Percentiles rank a stretch among this genome's conserved stretches.
Evolutionary conservation across 53 echinoderm and acorn worm species (phyloP).

Genomic region (Henricia sp.): DNA sequence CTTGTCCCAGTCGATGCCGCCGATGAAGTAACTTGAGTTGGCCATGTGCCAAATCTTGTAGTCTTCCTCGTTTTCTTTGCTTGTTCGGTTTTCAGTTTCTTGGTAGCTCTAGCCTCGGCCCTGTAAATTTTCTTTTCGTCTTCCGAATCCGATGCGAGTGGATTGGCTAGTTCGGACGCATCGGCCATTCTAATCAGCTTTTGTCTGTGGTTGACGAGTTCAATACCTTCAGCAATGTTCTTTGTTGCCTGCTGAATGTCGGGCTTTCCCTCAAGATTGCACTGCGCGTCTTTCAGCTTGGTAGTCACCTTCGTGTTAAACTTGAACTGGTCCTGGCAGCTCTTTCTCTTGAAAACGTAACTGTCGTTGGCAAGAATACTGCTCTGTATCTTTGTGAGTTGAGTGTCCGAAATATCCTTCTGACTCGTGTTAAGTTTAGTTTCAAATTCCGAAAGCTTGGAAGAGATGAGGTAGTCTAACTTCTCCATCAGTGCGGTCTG

Average conservation of each 20-base stretch:
- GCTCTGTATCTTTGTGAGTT: slow-evolving; percentile 2
- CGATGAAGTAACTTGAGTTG: background rate
- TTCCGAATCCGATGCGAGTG: slow-evolving; percentile 6
- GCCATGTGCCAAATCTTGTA: slow-evolving; percentile 5
- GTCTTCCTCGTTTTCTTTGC: background rate
- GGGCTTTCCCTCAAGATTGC: background rate
- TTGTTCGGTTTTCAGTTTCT: slow-evolving; percentile 6
- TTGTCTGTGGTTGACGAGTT: background rate
- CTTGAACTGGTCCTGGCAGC: background rate
- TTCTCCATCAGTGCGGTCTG: slow-evolving; percentile 2
- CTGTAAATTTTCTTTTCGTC: background rate
- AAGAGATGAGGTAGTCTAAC: slow-evolving; percentile 1
- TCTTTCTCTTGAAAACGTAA: background rate
- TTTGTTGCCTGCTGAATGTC: background rate
- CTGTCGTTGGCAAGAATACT: background rate
- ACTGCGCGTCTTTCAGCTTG: background rate
- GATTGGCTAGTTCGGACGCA: background rate
- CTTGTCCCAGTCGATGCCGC: background rate
- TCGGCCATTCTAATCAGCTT: slow-evolving; percentile 9
- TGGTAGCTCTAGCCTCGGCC: background rate
- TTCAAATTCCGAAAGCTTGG: background rate
- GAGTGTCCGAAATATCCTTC: slow-evolving; percentile 6
- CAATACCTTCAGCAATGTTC: background rate
- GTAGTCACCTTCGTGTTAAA: background rate
- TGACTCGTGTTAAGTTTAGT: background rate